phyloP scores from a whole-genome alignment of 64 coral and sea anemone species.

The Pocillopora damicornis region DNA sequence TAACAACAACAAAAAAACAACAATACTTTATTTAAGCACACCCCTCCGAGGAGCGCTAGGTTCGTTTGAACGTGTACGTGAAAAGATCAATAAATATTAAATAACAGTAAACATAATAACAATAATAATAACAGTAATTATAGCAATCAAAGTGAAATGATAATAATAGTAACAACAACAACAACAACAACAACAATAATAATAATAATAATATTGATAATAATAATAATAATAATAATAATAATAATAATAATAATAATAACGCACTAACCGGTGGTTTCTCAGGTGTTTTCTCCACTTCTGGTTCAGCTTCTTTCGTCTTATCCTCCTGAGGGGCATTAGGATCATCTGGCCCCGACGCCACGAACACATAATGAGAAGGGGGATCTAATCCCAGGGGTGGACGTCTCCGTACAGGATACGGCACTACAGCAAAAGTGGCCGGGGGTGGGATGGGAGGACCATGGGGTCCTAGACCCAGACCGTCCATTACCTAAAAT shows the following conservation, averaged over 20 bases:
- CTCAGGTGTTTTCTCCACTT: constrained; percentile 80
- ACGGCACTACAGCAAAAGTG: constrained; percentile 95
- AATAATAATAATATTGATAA: no score
- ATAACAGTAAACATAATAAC: no score
- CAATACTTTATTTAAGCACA: no score
- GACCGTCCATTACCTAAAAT: constrained; percentile 85
- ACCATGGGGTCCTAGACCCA: constrained; percentile 82
- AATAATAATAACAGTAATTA: no score
- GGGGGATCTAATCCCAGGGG: constrained; percentile 82
- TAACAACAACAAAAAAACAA: no score
- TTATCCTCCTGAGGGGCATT: constrained; percentile 85
- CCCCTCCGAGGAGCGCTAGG: no score
- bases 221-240: no score
- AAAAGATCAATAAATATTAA: no score
- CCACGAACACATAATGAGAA: constrained; percentile 89
- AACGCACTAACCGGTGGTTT: constrained; percentile 58
- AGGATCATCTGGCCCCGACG: constrained; percentile 75
- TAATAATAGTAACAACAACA: no score
- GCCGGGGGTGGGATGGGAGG: constrained; percentile 95
- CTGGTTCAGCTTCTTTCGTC: constrained; percentile 70
- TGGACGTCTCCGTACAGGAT: constrained; percentile 86
- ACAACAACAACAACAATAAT: no score
- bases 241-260: background rate
- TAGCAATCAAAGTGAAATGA: no score
- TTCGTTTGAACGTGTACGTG: no score